phyloP scores from a whole-genome alignment of 1,140 invertebrate species.

The Panagrolaimus sp. region DNA sequence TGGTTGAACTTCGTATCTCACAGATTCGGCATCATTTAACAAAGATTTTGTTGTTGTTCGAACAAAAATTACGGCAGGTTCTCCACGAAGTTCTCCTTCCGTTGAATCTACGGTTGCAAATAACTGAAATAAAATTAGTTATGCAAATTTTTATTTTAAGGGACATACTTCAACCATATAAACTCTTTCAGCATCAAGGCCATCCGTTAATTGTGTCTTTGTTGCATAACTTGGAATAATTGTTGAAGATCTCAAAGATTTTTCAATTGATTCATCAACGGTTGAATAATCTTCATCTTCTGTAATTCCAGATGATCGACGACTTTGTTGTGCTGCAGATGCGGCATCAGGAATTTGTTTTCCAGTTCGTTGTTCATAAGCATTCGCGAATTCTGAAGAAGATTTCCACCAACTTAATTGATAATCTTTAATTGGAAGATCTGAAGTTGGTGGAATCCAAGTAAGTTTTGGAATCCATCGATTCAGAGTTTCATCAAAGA shows the following conservation, averaged over 20 bases:
- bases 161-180: constrained; percentile 47
- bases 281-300: constrained; percentile 30
- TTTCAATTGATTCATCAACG: constrained; percentile 32
- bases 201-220: constrained; percentile 26
- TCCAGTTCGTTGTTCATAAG: constrained; percentile 28
- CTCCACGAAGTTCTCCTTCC: constrained; percentile 51
- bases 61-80: constrained; percentile 39
- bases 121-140: constrained; percentile 33
- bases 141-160: not conserved
- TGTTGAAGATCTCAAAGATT: not conserved
- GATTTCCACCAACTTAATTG: constrained; percentile 32
- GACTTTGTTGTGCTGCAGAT: constrained; percentile 16
- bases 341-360: constrained; percentile 16
- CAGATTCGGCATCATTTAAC: constrained; percentile 6
- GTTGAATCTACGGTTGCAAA: constrained; percentile 48
- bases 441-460: constrained; percentile 50
- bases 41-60: constrained; percentile 4
- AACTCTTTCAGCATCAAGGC: constrained; percentile 38
- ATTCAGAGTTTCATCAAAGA: constrained; percentile 2
- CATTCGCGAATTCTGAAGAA: constrained; percentile 24
- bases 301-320: not conserved
- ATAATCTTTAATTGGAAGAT: constrained; percentile 53
- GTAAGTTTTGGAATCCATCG: constrained; percentile 33
- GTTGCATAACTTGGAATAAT: constrained; percentile 43
- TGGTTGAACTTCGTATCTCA: constrained; percentile 17